These are phyloP conservation scores for Actias luna DNA, from an alignment of 2,888 invertebrate species.

Conservation along the genomic window DNA sequence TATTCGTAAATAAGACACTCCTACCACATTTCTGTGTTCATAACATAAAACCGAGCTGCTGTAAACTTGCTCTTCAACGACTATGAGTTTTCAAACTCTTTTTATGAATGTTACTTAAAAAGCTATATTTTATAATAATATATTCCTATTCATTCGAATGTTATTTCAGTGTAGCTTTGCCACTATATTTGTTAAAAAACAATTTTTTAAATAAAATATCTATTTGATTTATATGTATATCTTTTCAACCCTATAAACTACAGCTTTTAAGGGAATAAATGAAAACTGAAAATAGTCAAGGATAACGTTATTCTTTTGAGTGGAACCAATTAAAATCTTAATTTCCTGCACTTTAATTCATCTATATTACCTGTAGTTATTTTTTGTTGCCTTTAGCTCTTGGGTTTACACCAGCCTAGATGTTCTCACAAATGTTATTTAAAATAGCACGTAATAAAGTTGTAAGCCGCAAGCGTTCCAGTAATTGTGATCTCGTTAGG, in stretches of 20 bases:
- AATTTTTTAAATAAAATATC: too few relatives aligned
- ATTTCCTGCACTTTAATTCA: not conserved
- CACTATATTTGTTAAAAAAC: too few relatives aligned
- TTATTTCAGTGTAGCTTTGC: not conserved
- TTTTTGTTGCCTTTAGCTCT: too few relatives aligned
- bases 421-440: too few relatives aligned
- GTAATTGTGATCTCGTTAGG: too few relatives aligned
- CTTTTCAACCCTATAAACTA: too few relatives aligned
- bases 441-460: too few relatives aligned
- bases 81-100: constrained; percentile 40
- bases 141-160: not conserved
- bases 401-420: too few relatives aligned
- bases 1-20: constrained; percentile 77
- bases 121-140: constrained; percentile 12
- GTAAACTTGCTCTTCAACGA: constrained; percentile 64
- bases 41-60: constrained; percentile 72
- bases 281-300: not conserved
- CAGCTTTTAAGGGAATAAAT: too few relatives aligned
- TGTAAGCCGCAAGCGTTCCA: too few relatives aligned
- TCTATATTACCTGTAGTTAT: too few relatives aligned
- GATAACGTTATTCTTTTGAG: not conserved
- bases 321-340: not conserved
- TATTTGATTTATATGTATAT: too few relatives aligned
- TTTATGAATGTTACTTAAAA: constrained; percentile 64
- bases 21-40: constrained; percentile 68